Conservation (phyloP, 2,797 vertebrate genomes). For the Syndactyla subalaris region DNA sequence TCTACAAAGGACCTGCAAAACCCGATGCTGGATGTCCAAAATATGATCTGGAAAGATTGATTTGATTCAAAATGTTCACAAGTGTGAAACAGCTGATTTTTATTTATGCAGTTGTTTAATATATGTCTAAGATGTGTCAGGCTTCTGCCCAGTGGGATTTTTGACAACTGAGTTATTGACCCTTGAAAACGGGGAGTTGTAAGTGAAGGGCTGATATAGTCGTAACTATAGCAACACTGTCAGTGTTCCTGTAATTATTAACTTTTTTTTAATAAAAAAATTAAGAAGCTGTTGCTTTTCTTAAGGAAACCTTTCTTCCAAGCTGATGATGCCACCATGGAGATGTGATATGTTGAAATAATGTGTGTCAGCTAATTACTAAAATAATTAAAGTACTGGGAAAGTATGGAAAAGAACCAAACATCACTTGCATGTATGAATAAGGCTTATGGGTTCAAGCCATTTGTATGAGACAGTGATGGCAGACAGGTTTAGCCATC, state of each 20-base stretch:
- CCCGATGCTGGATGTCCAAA: neutral
- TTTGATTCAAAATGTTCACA: neutral
- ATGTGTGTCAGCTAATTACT: neutral
- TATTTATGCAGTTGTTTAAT: conserved; percentile 53
- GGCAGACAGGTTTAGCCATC: neutral
- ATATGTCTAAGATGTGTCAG: conserved; percentile 47
- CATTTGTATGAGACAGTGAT: neutral
- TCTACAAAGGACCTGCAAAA: neutral
- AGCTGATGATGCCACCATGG: neutral
- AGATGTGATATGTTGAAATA: neutral
- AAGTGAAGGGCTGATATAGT: conserved; percentile 67
- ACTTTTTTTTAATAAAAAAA: conserved; percentile 58
- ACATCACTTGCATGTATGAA: neutral
- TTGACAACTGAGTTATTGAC: conserved; percentile 71
- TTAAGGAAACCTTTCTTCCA: conserved; percentile 5
- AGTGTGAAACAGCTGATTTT: neutral
- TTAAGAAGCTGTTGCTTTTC: conserved; percentile 36
- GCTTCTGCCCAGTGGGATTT: conserved; percentile 68
- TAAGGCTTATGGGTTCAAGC: neutral
- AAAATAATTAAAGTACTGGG: neutral
- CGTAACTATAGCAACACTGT: conserved; percentile 71
- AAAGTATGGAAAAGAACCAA: neutral
- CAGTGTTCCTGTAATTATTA: conserved; percentile 69
- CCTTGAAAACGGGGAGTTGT: conserved; percentile 63
- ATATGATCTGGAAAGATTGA: neutral